Percentiles rank a stretch among this genome's conserved stretches.
Evolutionary conservation across 2,113 vertebrate species (phyloP).

Genomic region (Bubo blakistoni): DNA sequence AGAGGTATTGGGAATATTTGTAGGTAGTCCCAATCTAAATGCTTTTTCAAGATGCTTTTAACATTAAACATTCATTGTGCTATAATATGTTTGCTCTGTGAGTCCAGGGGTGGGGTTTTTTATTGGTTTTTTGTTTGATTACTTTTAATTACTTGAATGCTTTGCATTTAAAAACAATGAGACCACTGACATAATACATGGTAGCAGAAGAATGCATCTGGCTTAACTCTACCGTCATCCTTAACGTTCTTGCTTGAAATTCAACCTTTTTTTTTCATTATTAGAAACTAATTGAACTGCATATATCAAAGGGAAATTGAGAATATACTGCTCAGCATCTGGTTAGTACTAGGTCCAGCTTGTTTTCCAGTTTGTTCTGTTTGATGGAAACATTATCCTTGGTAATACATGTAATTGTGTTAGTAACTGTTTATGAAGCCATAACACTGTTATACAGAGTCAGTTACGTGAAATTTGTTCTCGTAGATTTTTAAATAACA

Average conservation of each 20-base stretch:
- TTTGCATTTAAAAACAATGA: not conserved
- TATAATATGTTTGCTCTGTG: not conserved
- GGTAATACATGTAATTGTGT: not conserved
- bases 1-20: not conserved
- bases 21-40: not conserved
- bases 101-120: not conserved
- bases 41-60: slow-evolving; percentile 2
- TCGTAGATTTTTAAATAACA: not conserved
- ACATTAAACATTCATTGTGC: not conserved
- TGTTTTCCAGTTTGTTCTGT: not conserved
- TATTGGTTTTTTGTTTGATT: not conserved
- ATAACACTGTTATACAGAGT: not conserved
- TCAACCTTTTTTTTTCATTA: not conserved
- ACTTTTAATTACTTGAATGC: not conserved
- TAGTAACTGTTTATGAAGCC: not conserved
- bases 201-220: not conserved
- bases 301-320: not conserved
- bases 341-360: not conserved
- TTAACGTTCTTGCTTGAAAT: not conserved
- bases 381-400: not conserved
- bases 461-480: not conserved
- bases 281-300: not conserved
- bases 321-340: not conserved
- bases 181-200: not conserved
- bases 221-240: not conserved